Evolutionary conservation across 2,888 invertebrate species (phyloP).

Genomic region (Venusia cambrica): DNA sequence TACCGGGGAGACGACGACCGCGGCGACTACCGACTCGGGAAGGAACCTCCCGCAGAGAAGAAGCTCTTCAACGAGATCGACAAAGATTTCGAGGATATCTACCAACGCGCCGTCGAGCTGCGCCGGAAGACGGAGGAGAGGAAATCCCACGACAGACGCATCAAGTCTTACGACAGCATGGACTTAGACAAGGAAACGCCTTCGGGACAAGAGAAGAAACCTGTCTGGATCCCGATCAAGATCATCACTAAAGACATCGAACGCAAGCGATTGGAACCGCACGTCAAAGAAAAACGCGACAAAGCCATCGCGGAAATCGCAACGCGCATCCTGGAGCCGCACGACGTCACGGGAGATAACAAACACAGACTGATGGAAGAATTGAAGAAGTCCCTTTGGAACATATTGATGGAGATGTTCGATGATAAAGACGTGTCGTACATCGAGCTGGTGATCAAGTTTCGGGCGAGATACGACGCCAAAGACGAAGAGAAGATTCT

Average conservation of each 20-base stretch:
- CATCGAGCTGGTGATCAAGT: constrained; percentile 61
- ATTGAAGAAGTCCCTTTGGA: constrained; percentile 38
- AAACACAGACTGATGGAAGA: constrained; percentile 45
- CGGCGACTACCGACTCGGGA: constrained; percentile 14
- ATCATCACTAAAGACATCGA: constrained; percentile 6
- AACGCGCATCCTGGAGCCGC: constrained; percentile 47
- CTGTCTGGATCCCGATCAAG: constrained; percentile 14
- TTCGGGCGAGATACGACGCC: constrained; percentile 47
- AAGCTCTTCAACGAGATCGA: constrained; percentile 38
- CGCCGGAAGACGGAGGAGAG: constrained; percentile 58
- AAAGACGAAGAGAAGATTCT: constrained; percentile 54
- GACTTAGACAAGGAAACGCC: too few species aligned
- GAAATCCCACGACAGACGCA: constrained; percentile 33
- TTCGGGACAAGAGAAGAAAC: constrained; percentile 4
- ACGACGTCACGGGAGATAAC: constrained; percentile 39
- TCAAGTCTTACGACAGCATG: constrained; percentile 19
- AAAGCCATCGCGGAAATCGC: constrained; percentile 57
- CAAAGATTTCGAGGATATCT: constrained; percentile 62
- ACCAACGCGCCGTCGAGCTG: constrained; percentile 57
- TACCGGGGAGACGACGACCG: constrained; percentile 20
- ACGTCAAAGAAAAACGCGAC: constrained; percentile 45
- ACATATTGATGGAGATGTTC: constrained; percentile 53
- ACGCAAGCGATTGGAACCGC: constrained; percentile 5
- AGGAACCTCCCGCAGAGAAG: constrained; percentile 32
- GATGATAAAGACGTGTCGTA: constrained; percentile 56